Base-by-base conservation (phyloP, 1,140 invertebrate genomes). In the Bilobella aurantiaca region DNA sequence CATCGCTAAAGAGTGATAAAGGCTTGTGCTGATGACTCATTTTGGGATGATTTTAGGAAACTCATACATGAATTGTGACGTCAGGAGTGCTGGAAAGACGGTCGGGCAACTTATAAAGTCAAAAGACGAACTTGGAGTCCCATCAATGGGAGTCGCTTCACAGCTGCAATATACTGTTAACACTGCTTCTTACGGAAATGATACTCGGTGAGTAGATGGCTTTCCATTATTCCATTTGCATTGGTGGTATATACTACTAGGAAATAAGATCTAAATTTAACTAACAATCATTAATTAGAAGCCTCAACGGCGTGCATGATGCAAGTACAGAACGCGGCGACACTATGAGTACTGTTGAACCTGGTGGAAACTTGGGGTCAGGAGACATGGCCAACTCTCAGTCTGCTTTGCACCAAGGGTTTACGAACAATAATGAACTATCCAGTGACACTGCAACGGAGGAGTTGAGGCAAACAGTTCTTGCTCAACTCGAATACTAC, bases 401-500 rank as follows among this genome's bases (percentile, higher is more conserved):
- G 78, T 56, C 71, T 76, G 69, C 74, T 74, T 65, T 75, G 77
- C 68, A 75, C 74, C 73, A 77, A 69, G 65, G 67, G 78, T 32
- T 76, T 78, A 66, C 74, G 76, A 30, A 69, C 75, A 30, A 77
- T 25, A 78, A 79, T 76, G 71, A 73, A 74, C 28, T 58, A 63
- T 46, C 49, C n/a, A 63, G 23, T 21, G 53, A 61, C 25, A 60
- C 79, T 14, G 72, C 77, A 32, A 77, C 88, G 74, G 87, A 89
- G 69, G 85, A 90, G 75, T 78, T 91, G 14, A 88, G 90, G 78
- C 83, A 84, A 69, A 82, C 87, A 82, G 82, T 93, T 71, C 88
- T 87, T 73, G 83, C 84, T 62, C 90, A 93, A 76, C 83, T 93
- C 69, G 90, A 93, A 80, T 91, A 91, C 77, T 93, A 92, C 77